Evolutionary conservation across 2,113 vertebrate species (phyloP), one percentile per base, ranked within the genome.

Genomic region (Sapayoa aenigma): DNA sequence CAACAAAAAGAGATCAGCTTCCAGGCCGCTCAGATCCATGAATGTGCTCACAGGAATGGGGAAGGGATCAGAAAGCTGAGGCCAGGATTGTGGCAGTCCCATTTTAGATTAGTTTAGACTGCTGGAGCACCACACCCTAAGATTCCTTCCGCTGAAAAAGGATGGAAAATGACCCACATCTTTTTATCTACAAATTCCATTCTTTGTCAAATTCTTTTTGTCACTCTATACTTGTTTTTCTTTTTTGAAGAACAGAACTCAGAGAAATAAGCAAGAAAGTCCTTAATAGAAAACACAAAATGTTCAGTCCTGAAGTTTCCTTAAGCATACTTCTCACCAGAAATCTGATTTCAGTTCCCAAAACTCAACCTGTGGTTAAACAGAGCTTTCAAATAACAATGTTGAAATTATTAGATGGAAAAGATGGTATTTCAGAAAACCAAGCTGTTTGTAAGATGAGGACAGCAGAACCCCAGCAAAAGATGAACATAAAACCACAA

Each of bases 91-190:
- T 66, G 50, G 71, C 79, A 86, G 94, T 86, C 85, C 82, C 79
- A 46, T 35, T 88, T 94, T 86, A 93, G 85, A 94, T 80, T 75
- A 62, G 67, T 93, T 96, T 58, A 80, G 68, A 55, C 82, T 93
- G 49, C 67, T 62, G 59, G 12, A 83, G 35, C 50, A 80, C 94
- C 95, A 92, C 90, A 71, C 83, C 92, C 95, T 59, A 42, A 69
- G 35, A 90, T 71, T 77, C 75, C 28, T 88, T 90, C 75, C 90
- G 9, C 10, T 5, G 5, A 90, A 74, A 92, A 95, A 72, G 44
- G 35, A 22, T 58, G 55, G 37, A 84, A 88, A 95, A 88, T 44
- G 1, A 93, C 44, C 52, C 24, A 35, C 0, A 6, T 46, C 1
- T 42, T 84, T 81, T 81, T 63, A 89, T 72, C 52, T 78, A 22